A percentile compares a stretch with the other conserved stretches of the same genome.
Conservation (phyloP, 2,888 invertebrate species). For the Parnassius smintheus region DNA sequence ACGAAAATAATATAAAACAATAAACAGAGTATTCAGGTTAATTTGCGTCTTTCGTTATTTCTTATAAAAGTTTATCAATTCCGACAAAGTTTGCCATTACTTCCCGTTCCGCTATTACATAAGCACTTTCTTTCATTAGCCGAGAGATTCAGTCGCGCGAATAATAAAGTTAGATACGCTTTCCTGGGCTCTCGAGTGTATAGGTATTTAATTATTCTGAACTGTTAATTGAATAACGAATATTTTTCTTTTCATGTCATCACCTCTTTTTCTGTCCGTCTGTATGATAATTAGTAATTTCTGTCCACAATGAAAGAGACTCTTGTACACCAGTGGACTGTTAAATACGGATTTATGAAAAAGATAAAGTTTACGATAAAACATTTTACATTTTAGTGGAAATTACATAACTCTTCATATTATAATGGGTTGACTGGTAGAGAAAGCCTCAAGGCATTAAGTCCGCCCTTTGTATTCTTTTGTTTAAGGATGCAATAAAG, state of each 20-base stretch:
- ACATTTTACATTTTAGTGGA: not conserved
- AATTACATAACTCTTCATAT: not conserved
- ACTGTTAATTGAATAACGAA: too few relatives aligned
- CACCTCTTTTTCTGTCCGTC: too few relatives aligned
- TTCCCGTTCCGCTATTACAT: conserved; percentile 3
- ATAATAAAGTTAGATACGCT: conserved; percentile 14
- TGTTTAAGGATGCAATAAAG: too few relatives aligned
- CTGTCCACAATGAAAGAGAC: too few relatives aligned
- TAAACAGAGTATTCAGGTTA: not conserved
- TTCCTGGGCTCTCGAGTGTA: not conserved
- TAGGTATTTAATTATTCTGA: too few relatives aligned
- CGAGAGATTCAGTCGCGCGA: not conserved
- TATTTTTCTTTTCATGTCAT: too few relatives aligned
- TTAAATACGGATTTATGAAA: not conserved
- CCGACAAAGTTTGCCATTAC: conserved; percentile 20
- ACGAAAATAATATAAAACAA: not conserved
- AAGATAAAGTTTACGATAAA: not conserved
- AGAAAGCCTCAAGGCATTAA: too few relatives aligned
- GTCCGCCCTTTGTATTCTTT: too few relatives aligned
- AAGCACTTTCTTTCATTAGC: conserved; percentile 4
- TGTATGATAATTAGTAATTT: too few relatives aligned
- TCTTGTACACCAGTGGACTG: too few relatives aligned
- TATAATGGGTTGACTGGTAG: too few relatives aligned
- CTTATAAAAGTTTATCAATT: conserved; percentile 16
- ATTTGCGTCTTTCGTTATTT: not conserved